Evolutionary conservation across 2,797 vertebrate genomes (phyloP).

Genomic region (Pseudocheirus occidentalis): DNA sequence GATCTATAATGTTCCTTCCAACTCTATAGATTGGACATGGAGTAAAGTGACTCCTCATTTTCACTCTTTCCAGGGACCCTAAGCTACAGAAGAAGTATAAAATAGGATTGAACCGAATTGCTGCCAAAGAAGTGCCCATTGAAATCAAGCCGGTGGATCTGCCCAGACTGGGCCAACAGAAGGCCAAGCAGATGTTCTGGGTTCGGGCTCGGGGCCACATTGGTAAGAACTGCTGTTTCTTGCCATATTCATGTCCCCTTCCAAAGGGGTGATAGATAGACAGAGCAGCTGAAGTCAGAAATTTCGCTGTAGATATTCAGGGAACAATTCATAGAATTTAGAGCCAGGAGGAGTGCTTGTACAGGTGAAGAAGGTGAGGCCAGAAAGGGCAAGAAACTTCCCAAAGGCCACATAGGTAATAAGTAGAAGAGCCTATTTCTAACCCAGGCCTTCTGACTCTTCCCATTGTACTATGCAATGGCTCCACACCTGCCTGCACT

Average conservation of each 20-base stretch:
- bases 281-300: neutral
- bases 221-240: conserved; percentile 84
- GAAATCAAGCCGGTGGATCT: conserved; percentile 93
- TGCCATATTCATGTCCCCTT: neutral
- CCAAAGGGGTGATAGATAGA: neutral
- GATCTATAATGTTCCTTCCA: neutral
- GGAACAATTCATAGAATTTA: neutral
- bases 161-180: conserved; percentile 73
- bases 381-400: neutral
- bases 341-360: neutral
- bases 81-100: conserved; percentile 87
- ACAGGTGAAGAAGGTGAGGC: neutral
- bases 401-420: neutral
- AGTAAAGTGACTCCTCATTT: conserved; percentile 1
- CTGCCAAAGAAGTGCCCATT: conserved; percentile 92
- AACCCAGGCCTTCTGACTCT: neutral
- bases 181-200: conserved; percentile 92
- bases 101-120: conserved; percentile 88
- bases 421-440: neutral
- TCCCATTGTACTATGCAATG: neutral
- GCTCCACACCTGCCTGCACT: neutral
- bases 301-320: neutral
- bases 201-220: conserved; percentile 93
- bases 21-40: neutral
- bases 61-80: conserved; percentile 87